Evolutionary conservation across 2,888 invertebrate species (phyloP), one percentile per base, ranked within the genome.

Genomic region (Dusona sp.): DNA sequence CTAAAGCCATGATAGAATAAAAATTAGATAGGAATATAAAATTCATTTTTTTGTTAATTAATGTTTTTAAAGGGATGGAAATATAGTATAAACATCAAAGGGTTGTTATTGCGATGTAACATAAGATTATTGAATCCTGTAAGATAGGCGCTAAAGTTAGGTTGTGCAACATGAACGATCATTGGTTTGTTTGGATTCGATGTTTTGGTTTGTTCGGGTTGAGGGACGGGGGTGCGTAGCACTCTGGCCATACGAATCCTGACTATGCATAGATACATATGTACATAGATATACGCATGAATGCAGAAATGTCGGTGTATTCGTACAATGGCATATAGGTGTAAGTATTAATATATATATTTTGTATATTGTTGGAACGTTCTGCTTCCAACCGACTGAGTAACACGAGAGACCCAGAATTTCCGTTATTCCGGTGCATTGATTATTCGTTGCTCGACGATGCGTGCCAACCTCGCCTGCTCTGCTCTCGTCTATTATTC

Each of bases 341-440:
- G 16, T 4, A 68, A 22, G 19, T 73, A 51, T n/a, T 36, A 45
- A 70, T 22, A 77, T 33, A 33, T 70, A 79, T 38, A 51, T 61
- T 29, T 25, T 13, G 11, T 65, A 73, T 73, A 57, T 74, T 73
- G 73, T 80, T 73, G 72, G 51, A 73, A 64, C 38, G 64, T 65
- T 65, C 45, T 73, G 67, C 54, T 82, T 68, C 74, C 82, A 73
- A 79, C 38, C 57, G 79, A 45, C 68, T 48, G 81, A 84, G 81
- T 79, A 73, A 84, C 84, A 79, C 75, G 70, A 67, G 84, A 84
- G 78, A 84, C 45, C 84, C 82, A 84, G 86, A 88, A 83, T 83
- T 86, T 86, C 88, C 87, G 85, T 85, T 88, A 88, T 88, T 87
- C 85, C 87, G 83, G 83, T 83, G 88, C 85, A 88, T 88, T 88